phyloP scores from a whole-genome alignment of 2,113 vertebrate genomes.

The Progne subis region DNA sequence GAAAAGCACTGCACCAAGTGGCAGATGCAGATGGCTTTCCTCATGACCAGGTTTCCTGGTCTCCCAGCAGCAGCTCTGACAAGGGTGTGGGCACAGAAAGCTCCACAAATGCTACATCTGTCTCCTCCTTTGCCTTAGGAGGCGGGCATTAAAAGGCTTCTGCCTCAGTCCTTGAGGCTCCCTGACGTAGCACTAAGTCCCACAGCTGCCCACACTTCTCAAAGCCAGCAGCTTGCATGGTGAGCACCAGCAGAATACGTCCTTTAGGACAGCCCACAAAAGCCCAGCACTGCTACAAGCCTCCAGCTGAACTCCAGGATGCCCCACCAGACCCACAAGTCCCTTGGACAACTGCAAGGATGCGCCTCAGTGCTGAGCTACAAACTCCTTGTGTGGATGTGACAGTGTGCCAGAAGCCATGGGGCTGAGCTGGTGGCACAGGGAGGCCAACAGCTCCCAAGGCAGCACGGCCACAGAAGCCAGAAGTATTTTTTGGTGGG shows the following conservation, averaged over 20 bases:
- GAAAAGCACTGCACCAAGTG: neutral
- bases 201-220: neutral
- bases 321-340: neutral
- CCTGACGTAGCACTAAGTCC: neutral
- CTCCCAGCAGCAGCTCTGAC: neutral
- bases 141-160: neutral
- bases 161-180: neutral
- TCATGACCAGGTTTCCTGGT: fast-evolving
- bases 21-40: neutral
- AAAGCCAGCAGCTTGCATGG: neutral
- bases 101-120: neutral
- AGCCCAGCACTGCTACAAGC: neutral
- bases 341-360: neutral
- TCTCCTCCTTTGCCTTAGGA: neutral
- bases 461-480: neutral
- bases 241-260: neutral
- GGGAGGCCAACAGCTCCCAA: neutral
- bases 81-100: neutral
- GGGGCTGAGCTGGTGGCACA: neutral
- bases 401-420: neutral
- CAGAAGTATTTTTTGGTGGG: neutral
- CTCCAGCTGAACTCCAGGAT: neutral
- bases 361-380: neutral
- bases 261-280: neutral
- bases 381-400: neutral